A percentile compares a stretch with the other conserved stretches of the same genome.
Evolutionary conservation across 2,888 invertebrate genomes (phyloP).

Genomic region (Mesochorus sp.): DNA sequence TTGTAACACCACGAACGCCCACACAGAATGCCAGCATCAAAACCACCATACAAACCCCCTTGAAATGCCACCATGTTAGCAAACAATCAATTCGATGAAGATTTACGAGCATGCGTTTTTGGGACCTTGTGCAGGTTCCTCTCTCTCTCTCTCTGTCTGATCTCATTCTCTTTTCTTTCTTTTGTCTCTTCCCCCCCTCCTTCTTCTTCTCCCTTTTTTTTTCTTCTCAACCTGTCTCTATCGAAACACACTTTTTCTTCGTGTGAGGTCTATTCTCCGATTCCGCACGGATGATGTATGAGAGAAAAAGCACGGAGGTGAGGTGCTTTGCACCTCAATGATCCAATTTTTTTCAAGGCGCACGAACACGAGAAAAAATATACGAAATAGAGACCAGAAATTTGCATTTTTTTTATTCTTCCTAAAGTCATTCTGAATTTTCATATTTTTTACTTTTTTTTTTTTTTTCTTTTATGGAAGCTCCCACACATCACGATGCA

Average conservation of each 20-base stretch:
- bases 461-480: slow-evolving; percentile 7
- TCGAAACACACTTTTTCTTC: slow-evolving; percentile 29
- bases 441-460: neutral
- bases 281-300: slow-evolving; percentile 19
- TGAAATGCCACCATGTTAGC: slow-evolving; percentile 69
- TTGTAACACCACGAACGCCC: slow-evolving; percentile 53
- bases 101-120: no score
- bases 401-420: slow-evolving; percentile 35
- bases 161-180: slow-evolving; percentile 18
- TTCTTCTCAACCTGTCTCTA: slow-evolving; percentile 32
- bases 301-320: neutral
- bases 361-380: neutral
- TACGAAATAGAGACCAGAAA: neutral
- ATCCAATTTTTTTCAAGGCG: slow-evolving; percentile 67
- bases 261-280: slow-evolving; percentile 24
- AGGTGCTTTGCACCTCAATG: slow-evolving; percentile 74
- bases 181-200: neutral
- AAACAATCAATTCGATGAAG: slow-evolving; percentile 72
- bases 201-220: neutral
- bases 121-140: neutral
- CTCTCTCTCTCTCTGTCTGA: neutral
- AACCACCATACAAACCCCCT: slow-evolving; percentile 51
- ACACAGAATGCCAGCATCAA: slow-evolving; percentile 45
- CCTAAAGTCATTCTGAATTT: neutral
- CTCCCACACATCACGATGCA: slow-evolving; percentile 18